Base-by-base conservation (phyloP, 2,113 vertebrate species). In the Sinocyclocheilus maitianheensis region DNA sequence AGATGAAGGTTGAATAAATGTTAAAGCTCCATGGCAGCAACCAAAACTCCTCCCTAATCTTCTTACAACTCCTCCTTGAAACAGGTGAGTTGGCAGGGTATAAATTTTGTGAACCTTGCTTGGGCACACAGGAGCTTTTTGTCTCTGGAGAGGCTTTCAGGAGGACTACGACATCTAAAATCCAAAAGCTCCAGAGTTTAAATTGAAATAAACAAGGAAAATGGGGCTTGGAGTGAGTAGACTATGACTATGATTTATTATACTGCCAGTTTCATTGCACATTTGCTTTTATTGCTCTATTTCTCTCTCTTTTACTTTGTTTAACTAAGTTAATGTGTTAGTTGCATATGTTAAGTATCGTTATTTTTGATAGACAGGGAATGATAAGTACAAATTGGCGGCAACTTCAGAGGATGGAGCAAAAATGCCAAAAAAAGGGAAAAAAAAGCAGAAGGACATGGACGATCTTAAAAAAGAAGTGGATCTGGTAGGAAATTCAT, bases 391-490 rank as follows among this genome's bases (percentile, higher is more conserved):
- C 95, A 96, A 99, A 81, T 94, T 96, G 55, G 97, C 98, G 0
- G 94, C 97, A 0, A 97, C 97, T 18, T 97, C 97, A 0, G 98
- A 99, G n/a, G 94, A 96, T 91, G 93, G 91, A 0, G 10, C 78
- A 0, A 90, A 89, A 11, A 96, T 95, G 83, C 95, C 95, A 87
- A 91, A 94, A 83, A 97, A 96, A 85, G 95, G 92, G 2, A 97
- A 96, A 1, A 94, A 84, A 46, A 75, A 81, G 4, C 78, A 91
- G 14, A 95, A 92, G 87, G 96, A 99, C 43, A 96, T 98, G 96
- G 97, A 97, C 0, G 98, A 99, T 0, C 94, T 99, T 60, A 99
- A 99, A 90, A 99, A 99, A 90, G 98, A 99, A 92, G 97, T 99
- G 0, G 87, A 95, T 48, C 89, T 99, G 97, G 98, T 99, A 88